phyloP scores from a whole-genome alignment of 2,797 vertebrate genomes.

The Limosa lapponica region DNA sequence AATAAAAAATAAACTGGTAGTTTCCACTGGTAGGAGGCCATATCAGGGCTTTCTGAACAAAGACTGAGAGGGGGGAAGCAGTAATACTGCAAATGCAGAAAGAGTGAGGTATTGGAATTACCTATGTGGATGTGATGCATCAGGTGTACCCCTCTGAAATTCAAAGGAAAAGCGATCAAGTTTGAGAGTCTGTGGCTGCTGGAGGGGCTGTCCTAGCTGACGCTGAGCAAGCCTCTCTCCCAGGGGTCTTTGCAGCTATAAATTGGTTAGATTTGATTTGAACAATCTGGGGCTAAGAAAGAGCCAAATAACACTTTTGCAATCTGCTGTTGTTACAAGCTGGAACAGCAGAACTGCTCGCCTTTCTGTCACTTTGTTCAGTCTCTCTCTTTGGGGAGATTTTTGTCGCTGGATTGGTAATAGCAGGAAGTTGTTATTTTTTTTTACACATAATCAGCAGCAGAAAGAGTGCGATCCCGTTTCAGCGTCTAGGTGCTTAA shows the following conservation, averaged over 20 bases:
- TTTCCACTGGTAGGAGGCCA: not conserved
- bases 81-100: not conserved
- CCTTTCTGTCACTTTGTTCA: not conserved
- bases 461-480: not conserved
- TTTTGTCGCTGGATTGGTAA: not conserved
- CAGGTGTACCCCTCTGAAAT: not conserved
- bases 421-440: slow-evolving; percentile 38
- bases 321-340: not conserved
- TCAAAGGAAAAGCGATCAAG: not conserved
- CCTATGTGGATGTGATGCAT: not conserved
- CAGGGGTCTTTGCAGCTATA: not conserved
- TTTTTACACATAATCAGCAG: slow-evolving; percentile 23
- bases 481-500: not conserved
- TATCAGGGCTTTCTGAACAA: not conserved
- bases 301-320: not conserved
- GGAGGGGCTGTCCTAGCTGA: not conserved
- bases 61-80: not conserved
- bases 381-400: not conserved
- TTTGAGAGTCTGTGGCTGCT: not conserved
- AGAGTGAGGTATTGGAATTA: not conserved
- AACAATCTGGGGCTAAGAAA: not conserved
- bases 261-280: not conserved
- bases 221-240: not conserved
- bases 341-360: not conserved
- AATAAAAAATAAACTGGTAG: not conserved